Percentiles rank a stretch among this genome's conserved stretches.
phyloP scores from a whole-genome alignment of 2,113 vertebrate genomes.

The Ochotona curzoniae region DNA sequence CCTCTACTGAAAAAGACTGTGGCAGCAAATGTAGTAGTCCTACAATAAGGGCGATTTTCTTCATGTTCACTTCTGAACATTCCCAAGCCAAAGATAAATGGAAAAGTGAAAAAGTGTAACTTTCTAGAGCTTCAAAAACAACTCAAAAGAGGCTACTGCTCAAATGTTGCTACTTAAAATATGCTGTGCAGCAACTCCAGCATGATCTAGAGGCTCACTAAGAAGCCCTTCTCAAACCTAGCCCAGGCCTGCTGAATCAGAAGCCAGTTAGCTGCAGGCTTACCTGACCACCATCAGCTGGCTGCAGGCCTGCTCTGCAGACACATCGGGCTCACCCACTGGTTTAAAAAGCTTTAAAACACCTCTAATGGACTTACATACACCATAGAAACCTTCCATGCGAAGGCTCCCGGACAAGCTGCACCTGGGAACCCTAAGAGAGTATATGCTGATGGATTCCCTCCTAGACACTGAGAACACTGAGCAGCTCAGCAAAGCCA shows the following conservation, averaged over 20 bases:
- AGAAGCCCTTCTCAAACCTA: neutral
- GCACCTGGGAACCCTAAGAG: neutral
- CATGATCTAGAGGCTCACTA: neutral
- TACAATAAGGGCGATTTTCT: neutral
- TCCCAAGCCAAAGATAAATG: conserved; percentile 11
- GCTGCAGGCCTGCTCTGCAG: neutral
- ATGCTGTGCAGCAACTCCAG: neutral
- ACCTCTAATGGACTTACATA: neutral
- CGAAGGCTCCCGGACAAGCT: neutral
- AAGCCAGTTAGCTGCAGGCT: neutral
- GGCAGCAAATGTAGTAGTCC: neutral
- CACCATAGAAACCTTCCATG: neutral
- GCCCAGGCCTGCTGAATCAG: neutral
- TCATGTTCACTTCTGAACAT: neutral
- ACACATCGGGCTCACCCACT: neutral
- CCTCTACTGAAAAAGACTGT: neutral
- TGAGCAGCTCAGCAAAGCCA: neutral
- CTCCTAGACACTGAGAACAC: neutral
- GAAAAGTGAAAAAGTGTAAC: neutral
- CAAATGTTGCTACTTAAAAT: neutral
- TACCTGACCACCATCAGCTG: neutral
- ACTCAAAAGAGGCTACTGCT: neutral
- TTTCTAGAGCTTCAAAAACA: neutral
- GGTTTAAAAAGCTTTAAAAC: neutral
- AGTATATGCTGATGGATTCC: neutral